Percentiles rank a stretch among this genome's conserved stretches.
These are phyloP conservation scores for Mustelus asterias DNA, from an alignment of 2,113 vertebrate species.

Conservation along the genomic window DNA sequence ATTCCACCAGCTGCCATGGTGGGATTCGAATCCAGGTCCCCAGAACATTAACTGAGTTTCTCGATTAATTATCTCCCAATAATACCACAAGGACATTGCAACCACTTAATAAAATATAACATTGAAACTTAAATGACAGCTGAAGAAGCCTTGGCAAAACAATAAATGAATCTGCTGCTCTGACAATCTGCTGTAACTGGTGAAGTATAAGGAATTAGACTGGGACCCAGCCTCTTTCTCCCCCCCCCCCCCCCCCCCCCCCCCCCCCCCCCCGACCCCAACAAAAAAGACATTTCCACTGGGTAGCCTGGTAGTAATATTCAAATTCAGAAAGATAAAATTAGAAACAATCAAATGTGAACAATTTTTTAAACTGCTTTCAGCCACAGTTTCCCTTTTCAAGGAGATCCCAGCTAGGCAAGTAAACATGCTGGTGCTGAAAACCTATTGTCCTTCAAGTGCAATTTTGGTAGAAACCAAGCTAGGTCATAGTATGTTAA, in stretches of 20 bases:
- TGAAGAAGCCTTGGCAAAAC: background rate
- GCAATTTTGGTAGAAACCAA: background rate
- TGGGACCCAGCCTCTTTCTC: background rate
- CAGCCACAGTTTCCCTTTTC: background rate
- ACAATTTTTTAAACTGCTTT: background rate
- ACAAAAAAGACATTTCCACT: background rate
- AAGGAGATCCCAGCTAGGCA: background rate
- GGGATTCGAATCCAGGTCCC: too few species aligned
- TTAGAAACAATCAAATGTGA: background rate
- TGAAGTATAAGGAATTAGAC: background rate
- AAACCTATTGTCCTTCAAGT: background rate
- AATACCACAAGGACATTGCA: too few species aligned
- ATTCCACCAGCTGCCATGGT: too few species aligned
- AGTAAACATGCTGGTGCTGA: background rate
- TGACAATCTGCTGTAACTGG: background rate
- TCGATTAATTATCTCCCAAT: too few species aligned
- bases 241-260: too few species aligned
- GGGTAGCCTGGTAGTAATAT: background rate
- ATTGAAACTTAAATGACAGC: background rate
- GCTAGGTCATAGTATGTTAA: background rate
- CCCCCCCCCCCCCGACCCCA: too few species aligned
- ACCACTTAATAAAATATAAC: too few species aligned
- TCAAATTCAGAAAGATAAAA: background rate
- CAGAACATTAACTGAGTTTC: too few species aligned
- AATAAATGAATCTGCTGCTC: background rate